Evolutionary conservation across 2,888 invertebrate species (phyloP).

Genomic region (Lasioglossum figueresi): DNA sequence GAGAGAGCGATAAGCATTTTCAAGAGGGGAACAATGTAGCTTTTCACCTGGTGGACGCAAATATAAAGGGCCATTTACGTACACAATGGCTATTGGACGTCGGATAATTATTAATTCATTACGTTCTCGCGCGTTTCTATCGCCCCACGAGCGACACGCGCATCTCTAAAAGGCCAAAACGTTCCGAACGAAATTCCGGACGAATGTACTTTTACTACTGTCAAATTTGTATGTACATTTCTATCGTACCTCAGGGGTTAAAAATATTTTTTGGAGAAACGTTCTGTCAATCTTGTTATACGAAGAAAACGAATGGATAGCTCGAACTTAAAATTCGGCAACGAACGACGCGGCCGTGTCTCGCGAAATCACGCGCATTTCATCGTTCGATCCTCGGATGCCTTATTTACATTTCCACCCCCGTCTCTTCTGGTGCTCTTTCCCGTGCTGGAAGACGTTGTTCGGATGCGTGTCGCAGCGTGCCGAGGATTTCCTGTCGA

Average conservation of each 20-base stretch:
- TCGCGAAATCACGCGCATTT: background rate
- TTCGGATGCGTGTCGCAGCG: constrained; percentile 39
- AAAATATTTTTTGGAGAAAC: background rate
- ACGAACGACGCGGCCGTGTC: background rate
- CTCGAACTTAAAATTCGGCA: background rate
- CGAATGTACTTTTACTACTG: background rate
- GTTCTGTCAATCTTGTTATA: background rate
- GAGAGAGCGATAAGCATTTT: background rate
- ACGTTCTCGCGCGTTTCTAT: background rate
- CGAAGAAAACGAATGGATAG: background rate
- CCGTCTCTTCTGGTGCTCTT: background rate
- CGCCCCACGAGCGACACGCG: background rate
- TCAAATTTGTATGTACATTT: no score
- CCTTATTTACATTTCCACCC: constrained; percentile 29
- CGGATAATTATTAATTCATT: background rate
- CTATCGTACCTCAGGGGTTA: no score
- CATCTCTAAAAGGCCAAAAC: background rate
- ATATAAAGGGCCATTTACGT: background rate
- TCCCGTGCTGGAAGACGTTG: constrained; percentile 23
- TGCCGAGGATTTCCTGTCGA: constrained; percentile 37
- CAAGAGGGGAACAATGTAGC: background rate
- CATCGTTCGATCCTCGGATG: constrained; percentile 17
- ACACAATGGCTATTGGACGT: background rate
- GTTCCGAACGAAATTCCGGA: background rate
- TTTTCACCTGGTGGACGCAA: background rate